Conservation (phyloP, 1,140 invertebrate genomes). For the Littorina saxatilis region DNA sequence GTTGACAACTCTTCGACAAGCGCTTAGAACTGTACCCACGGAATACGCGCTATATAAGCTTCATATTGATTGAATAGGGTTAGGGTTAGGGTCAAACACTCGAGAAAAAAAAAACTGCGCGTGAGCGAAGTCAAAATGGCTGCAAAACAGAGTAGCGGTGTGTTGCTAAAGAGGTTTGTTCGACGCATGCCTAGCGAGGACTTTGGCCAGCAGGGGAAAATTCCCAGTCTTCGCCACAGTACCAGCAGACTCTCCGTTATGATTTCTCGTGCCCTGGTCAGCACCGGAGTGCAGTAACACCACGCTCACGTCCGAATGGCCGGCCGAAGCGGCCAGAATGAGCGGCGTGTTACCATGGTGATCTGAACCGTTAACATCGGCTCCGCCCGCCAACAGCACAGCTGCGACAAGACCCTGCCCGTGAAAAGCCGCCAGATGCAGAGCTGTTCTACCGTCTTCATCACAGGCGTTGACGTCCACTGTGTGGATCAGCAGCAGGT, state of each 20-base stretch:
- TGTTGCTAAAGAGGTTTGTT: no score
- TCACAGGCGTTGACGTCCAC: conserved; percentile 50
- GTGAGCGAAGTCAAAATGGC: no score
- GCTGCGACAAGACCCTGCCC: conserved; percentile 32
- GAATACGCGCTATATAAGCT: no score
- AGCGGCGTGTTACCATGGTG: conserved; percentile 67
- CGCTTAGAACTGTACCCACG: no score
- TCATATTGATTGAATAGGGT: no score
- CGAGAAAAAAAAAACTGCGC: no score
- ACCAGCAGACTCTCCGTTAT: conserved; percentile 28
- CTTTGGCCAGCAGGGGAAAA: background rate
- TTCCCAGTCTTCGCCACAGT: background rate
- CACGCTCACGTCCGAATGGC: conserved; percentile 54
- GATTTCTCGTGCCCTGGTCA: conserved; percentile 45
- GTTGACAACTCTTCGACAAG: no score
- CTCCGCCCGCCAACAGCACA: conserved; percentile 39
- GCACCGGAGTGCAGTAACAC: conserved; percentile 38
- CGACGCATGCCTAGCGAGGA: background rate
- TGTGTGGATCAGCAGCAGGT: conserved; percentile 49
- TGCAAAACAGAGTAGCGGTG: no score
- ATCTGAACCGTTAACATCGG: conserved; percentile 58
- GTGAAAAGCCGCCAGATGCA: conserved; percentile 44
- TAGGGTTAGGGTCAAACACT: no score
- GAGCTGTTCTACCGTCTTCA: conserved; percentile 52
- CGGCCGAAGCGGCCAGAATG: conserved; percentile 64